Base-by-base conservation (phyloP, 1,140 invertebrate genomes). In the Drosophila ironensis region DNA sequence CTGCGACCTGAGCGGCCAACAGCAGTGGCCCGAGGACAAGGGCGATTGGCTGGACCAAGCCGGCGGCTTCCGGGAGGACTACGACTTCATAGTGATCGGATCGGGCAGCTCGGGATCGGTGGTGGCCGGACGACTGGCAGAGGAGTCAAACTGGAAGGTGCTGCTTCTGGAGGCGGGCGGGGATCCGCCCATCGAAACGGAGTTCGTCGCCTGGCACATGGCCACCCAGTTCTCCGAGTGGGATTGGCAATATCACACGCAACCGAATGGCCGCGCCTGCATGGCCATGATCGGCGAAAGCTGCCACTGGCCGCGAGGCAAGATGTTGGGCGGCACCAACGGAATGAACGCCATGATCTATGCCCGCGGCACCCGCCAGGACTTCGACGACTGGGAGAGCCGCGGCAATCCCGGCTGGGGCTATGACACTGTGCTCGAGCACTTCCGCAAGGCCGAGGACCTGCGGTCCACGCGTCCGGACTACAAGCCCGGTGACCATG, bases 281-380 rank as follows among this genome's bases (percentile, higher is more conserved):
- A 78, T 87, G 74, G 89, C 88, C 14, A 91, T 91, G 90, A 38
- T 66, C 20, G 89, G 84, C 17, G 89, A 90, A 2, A 87, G 90
- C 8, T 93, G 92, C 59, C 91, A 92, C 45, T 93, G 93, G 92
- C 92, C 94, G 2, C 89, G 93, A 27, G 93, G 93, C 5, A 92
- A 93, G 72, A 93, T 94, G 51, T 72, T 94, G 48, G 95, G 95
- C 8, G 95, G 95, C 3, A 93, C 93, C 2, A 94, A 93, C 16
- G 92, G 92, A 3, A 90, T 95, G 42, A 95, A 95, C 78, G 94
- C 92, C 9, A 95, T 95, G 94, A 92, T 95, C 45, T 95, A 95
- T 87, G 92, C 94, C 0, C 88, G 95, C n/a, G 95, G 95, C 3
- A 94, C 95, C 73, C 92, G 91, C 2, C 53, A 73, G 28, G 93